Conservation (phyloP, 2,888 invertebrate genomes). For the Furcula furcula region DNA sequence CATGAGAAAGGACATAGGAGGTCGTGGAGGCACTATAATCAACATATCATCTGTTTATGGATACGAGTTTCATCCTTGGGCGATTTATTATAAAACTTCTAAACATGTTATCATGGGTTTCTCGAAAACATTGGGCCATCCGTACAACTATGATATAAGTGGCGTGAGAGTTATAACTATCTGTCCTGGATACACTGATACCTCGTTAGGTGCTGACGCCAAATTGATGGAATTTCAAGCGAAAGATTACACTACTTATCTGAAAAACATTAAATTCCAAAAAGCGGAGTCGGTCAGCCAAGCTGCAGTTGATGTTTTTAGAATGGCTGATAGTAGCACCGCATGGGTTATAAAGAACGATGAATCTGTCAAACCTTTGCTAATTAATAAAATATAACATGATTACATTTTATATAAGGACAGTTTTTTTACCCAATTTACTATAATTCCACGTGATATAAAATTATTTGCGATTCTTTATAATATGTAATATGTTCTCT, state of each 20-base stretch:
- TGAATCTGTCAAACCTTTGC: too few relatives aligned
- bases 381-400: too few relatives aligned
- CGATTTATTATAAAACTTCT: slow-evolving; percentile 77
- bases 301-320: slow-evolving; percentile 24
- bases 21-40: slow-evolving; percentile 78
- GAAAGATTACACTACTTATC: background rate
- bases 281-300: slow-evolving; percentile 1
- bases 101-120: slow-evolving; percentile 71
- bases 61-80: slow-evolving; percentile 56
- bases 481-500: too few relatives aligned
- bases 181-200: slow-evolving; percentile 1
- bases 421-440: too few relatives aligned
- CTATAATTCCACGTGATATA: too few relatives aligned
- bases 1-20: slow-evolving; percentile 70
- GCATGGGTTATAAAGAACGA: too few relatives aligned
- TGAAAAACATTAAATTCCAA: background rate
- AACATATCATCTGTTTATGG: slow-evolving; percentile 82
- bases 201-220: background rate
- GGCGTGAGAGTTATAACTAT: slow-evolving; percentile 32
- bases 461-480: too few relatives aligned
- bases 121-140: slow-evolving; percentile 53
- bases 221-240: background rate
- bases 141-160: slow-evolving; percentile 50
- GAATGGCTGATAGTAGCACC: background rate
- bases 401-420: too few relatives aligned